These are phyloP conservation scores for Thermophis baileyi DNA, from an alignment of 2,113 vertebrate genomes.

Conservation along the genomic window DNA sequence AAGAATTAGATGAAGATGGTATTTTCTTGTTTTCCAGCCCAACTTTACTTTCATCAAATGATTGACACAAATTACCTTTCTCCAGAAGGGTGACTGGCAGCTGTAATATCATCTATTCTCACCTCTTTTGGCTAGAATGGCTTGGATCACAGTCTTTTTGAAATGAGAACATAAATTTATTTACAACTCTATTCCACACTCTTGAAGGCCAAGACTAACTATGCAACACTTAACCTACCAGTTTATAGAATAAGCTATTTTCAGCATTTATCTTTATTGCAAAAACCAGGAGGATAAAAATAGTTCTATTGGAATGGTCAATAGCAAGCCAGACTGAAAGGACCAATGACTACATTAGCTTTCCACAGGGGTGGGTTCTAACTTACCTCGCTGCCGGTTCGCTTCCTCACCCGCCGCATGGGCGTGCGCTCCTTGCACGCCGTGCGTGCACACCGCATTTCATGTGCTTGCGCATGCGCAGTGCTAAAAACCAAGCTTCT, in stretches of 20 bases:
- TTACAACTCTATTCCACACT: slow-evolving; percentile 4
- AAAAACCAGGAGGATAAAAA: not conserved
- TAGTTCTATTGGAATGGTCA: not conserved
- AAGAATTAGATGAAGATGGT: slow-evolving; percentile 1
- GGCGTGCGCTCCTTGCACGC: too few species aligned
- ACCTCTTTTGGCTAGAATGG: not conserved
- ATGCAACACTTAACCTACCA: slow-evolving; percentile 6
- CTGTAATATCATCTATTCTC: not conserved
- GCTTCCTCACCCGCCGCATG: too few species aligned
- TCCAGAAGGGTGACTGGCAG: not conserved
- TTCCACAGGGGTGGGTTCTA: too few species aligned
- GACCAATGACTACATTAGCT: not conserved
- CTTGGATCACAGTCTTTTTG: not conserved
- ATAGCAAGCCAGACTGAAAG: not conserved
- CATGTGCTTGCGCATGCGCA: too few species aligned
- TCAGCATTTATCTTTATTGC: not conserved
- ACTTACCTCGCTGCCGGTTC: too few species aligned
- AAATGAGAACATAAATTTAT: slow-evolving; percentile 18
- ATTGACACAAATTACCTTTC: slow-evolving; percentile 15
- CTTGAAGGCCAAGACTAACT: slow-evolving; percentile 5
- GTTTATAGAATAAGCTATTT: not conserved
- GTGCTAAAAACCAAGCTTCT: too few species aligned
- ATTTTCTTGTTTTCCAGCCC: not conserved
- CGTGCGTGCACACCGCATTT: too few species aligned
- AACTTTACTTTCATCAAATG: slow-evolving; percentile 6